phyloP scores from a whole-genome alignment of 64 coral and sea anemone genomes.

The Stichodactyla helianthus region DNA sequence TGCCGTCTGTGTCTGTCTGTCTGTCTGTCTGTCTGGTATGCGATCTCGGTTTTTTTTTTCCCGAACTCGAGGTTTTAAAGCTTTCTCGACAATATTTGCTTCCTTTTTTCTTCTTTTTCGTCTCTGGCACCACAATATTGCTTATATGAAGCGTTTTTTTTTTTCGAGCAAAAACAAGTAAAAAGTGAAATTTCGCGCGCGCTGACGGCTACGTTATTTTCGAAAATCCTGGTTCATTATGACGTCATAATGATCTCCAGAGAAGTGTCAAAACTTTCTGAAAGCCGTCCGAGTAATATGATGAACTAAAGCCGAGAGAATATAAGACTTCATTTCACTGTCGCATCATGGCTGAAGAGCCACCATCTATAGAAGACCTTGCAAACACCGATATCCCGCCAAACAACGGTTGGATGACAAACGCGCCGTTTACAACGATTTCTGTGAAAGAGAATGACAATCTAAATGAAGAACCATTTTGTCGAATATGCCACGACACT shows the following conservation, averaged over 20 bases:
- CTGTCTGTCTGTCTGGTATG: no score
- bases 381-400: background rate
- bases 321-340: background rate
- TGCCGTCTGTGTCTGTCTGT: no score
- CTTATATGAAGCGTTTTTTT: no score
- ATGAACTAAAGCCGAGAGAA: background rate
- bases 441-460: background rate
- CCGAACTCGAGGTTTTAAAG: no score
- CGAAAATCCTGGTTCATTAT: background rate
- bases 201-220: no score
- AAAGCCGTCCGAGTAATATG: background rate
- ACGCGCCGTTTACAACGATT: background rate
- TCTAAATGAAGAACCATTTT: slow-evolving; percentile 27
- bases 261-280: background rate
- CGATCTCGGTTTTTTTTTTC: no score
- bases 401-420: background rate
- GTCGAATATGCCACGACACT: slow-evolving; percentile 41
- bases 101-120: no score
- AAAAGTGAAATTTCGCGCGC: no score
- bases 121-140: no score
- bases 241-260: background rate
- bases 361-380: background rate
- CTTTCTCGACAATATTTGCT: no score
- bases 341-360: background rate
- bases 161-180: no score